These are phyloP conservation scores for Eupeodes luniger DNA, from an alignment of 2,888 invertebrate genomes.

Conservation along the genomic window DNA sequence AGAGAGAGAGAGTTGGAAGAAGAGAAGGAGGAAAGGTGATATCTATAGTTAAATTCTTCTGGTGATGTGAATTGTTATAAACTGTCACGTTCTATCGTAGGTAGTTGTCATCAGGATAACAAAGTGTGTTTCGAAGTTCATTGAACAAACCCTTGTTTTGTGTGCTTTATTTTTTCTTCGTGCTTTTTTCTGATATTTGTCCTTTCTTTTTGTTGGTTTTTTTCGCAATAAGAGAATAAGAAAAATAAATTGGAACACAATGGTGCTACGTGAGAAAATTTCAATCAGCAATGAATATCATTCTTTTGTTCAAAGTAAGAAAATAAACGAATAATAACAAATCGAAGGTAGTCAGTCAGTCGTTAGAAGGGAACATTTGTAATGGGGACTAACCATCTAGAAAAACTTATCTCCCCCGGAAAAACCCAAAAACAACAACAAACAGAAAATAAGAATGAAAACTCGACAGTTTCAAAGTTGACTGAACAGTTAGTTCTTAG, in stretches of 20 bases:
- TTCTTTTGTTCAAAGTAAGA: neutral
- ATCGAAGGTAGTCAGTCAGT: neutral
- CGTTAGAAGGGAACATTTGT: neutral
- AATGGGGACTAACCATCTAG: slow-evolving; percentile 33
- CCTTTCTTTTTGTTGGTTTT: neutral
- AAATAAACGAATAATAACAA: neutral
- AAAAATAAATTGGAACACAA: slow-evolving; percentile 37
- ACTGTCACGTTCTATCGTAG: slow-evolving; percentile 43
- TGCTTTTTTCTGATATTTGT: neutral
- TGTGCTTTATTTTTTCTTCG: slow-evolving; percentile 3
- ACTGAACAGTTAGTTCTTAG: slow-evolving; percentile 14
- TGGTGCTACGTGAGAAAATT: slow-evolving; percentile 42
- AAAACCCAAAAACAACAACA: neutral
- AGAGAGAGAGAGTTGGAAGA: neutral
- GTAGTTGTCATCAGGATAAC: slow-evolving; percentile 29
- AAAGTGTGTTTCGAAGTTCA: slow-evolving; percentile 36
- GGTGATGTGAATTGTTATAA: slow-evolving; percentile 15
- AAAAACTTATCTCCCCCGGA: slow-evolving; percentile 9
- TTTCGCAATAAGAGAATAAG: slow-evolving; percentile 4
- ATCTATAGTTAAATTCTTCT: neutral
- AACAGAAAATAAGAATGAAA: neutral
- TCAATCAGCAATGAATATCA: slow-evolving; percentile 35
- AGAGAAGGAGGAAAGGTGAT: neutral
- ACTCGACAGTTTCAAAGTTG: slow-evolving; percentile 38
- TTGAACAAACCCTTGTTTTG: slow-evolving; percentile 19